Percentiles rank a stretch among this genome's conserved stretches.
Evolutionary conservation across 2,113 vertebrate genomes (phyloP).

Genomic region (Cyanoderma ruficeps): DNA sequence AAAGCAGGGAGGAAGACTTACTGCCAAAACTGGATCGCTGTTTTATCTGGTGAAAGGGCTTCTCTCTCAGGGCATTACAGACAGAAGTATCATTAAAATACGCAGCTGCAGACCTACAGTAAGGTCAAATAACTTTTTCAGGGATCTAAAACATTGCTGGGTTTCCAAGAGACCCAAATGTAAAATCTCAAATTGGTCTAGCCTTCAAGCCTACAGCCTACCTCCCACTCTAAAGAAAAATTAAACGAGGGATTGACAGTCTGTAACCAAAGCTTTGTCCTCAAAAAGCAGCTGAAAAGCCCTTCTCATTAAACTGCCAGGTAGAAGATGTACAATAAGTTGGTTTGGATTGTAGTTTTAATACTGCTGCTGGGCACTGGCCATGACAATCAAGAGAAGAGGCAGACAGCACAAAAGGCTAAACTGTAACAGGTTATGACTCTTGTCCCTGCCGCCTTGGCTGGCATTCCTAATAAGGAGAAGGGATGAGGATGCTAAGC

Average conservation of each 20-base stretch:
- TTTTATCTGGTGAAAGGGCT: background rate
- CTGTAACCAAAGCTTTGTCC: background rate
- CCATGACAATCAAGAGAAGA: background rate
- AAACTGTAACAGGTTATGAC: background rate
- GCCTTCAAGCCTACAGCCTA: background rate
- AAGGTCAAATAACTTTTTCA: background rate
- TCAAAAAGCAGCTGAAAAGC: background rate
- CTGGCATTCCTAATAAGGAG: fast-evolving
- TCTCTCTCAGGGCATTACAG: background rate
- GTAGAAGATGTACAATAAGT: background rate
- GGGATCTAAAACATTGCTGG: background rate
- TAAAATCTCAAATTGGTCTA: background rate
- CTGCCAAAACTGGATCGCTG: background rate
- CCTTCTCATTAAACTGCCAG: background rate
- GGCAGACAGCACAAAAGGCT: background rate
- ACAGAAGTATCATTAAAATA: background rate
- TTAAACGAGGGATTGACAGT: background rate
- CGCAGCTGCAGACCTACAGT: background rate
- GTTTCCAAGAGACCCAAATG: background rate
- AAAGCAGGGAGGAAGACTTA: background rate
- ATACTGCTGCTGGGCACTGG: background rate
- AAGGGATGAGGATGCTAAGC: background rate
- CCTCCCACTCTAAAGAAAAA: background rate
- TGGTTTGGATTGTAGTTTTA: background rate
- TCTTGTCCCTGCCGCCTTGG: background rate